Evolutionary conservation across 2,888 invertebrate species (phyloP), one percentile per base, ranked within the genome.

Genomic region (Nomada hirtipes): DNA sequence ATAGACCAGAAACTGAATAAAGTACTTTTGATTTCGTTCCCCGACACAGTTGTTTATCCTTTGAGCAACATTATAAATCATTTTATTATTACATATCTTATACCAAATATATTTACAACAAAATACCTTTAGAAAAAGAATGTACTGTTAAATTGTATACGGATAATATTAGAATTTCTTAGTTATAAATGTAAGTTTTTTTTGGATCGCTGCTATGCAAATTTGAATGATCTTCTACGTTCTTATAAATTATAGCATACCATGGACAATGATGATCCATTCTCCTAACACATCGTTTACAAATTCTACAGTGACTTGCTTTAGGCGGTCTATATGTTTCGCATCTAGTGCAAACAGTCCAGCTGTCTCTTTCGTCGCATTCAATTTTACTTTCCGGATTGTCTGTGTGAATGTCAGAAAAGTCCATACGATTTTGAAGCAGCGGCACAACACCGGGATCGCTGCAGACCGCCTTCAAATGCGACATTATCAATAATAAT

Each of bases 1-100:
- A 92, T 97, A 98, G 59, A 97, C 95, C 83, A 98, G 95, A 95
- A 98, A 98, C 92, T 98, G 97, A 86, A 98, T 95, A 94, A 98
- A 98, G 94, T 97, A 98, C 93, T 98, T 98, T 94, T 98, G 98
- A 95, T 98, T 98, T 90, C 96, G 96, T 94, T 98, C 98, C 61
- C 98, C 98, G 7, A 98, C 98, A 93, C 98, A 98, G 94, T 98
- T 98, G 93, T 98, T 98, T 65, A 98, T 98, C 97, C 96, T 95
- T 88, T 10, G 90, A 91, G 84, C 60, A 71, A 61, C 20, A 53
- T 80, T 79, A 23, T 9, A 68, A 80, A 80, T 64, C 63, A 68
- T 42, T 42, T 71, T 64, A 78, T 64, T 50, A 76, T 61, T 26
- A 63, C 23, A 67, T 60, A 23, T 10, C 23, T 61, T 60, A 42